Conservation (phyloP, 2,888 invertebrate species). For the Pollenia angustigena region DNA sequence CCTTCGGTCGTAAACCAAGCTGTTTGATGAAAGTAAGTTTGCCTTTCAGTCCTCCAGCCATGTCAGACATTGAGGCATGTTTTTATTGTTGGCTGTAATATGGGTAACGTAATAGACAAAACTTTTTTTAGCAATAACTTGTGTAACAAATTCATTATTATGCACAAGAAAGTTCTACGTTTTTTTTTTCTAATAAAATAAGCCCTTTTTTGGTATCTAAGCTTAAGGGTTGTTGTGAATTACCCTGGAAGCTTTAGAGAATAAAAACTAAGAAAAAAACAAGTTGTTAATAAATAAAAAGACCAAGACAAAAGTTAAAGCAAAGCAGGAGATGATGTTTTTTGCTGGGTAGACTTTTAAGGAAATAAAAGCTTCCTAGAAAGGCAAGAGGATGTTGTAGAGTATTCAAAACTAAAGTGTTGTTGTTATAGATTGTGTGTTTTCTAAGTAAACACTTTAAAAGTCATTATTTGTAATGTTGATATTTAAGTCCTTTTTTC, state of each 20-base stretch:
- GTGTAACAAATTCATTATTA: conserved; percentile 57
- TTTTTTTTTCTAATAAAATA: neutral
- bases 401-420: no score
- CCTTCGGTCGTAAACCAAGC: neutral
- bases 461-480: conserved; percentile 53
- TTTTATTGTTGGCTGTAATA: neutral
- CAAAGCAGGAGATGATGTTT: conserved; percentile 9
- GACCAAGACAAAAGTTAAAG: conserved; percentile 1
- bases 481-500: neutral
- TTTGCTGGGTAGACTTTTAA: neutral
- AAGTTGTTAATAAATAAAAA: conserved; percentile 48
- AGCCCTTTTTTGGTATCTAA: conserved; percentile 7
- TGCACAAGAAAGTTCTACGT: conserved; percentile 35
- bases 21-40: neutral
- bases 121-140: conserved; percentile 39
- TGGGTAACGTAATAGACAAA: conserved; percentile 40
- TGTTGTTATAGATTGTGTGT: conserved; percentile 9
- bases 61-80: neutral
- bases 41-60: neutral
- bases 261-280: neutral
- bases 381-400: neutral
- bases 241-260: neutral
- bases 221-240: neutral
- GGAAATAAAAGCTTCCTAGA: conserved; percentile 3
- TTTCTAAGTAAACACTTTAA: conserved; percentile 68